Conservation (phyloP, 2,888 invertebrate species). For the Pseudanteris insignis region DNA sequence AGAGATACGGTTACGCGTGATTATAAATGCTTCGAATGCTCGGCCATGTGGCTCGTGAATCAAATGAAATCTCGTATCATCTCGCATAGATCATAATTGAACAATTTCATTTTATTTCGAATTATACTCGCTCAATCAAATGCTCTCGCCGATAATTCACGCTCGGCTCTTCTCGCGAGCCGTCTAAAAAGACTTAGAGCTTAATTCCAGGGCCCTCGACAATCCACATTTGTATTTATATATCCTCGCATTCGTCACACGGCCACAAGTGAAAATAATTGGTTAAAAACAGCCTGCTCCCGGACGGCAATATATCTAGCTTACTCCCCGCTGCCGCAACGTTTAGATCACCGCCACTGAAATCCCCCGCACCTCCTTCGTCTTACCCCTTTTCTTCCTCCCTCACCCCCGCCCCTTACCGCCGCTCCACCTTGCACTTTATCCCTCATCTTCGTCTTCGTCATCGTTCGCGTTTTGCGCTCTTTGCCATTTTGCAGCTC, state of each 20-base stretch:
- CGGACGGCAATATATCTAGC: constrained; percentile 65
- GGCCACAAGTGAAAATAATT: constrained; percentile 68
- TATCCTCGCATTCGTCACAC: constrained; percentile 69
- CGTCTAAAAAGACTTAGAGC: constrained; percentile 8
- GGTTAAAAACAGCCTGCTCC: constrained; percentile 65
- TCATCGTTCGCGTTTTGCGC: constrained; percentile 37
- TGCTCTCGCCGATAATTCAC: constrained; percentile 1
- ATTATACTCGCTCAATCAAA: not conserved
- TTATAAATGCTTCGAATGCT: too few relatives aligned
- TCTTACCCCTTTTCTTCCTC: constrained; percentile 26
- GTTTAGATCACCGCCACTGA: constrained; percentile 63
- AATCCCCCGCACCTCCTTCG: constrained; percentile 49
- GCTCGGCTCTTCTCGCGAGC: constrained; percentile 5
- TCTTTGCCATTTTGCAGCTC: constrained; percentile 8
- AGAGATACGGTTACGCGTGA: too few relatives aligned
- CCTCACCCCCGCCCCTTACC: constrained; percentile 37
- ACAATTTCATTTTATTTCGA: too few relatives aligned
- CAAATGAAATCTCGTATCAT: too few relatives aligned
- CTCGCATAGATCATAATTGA: too few relatives aligned
- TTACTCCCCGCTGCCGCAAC: constrained; percentile 66
- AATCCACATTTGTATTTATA: constrained; percentile 38
- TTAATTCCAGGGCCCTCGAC: constrained; percentile 31
- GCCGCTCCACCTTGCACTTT: too few relatives aligned
- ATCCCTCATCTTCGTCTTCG: too few relatives aligned
- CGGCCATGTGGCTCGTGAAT: too few relatives aligned